phyloP scores from a whole-genome alignment of 2,113 vertebrate species.

The Ceyx cyanopectus region DNA sequence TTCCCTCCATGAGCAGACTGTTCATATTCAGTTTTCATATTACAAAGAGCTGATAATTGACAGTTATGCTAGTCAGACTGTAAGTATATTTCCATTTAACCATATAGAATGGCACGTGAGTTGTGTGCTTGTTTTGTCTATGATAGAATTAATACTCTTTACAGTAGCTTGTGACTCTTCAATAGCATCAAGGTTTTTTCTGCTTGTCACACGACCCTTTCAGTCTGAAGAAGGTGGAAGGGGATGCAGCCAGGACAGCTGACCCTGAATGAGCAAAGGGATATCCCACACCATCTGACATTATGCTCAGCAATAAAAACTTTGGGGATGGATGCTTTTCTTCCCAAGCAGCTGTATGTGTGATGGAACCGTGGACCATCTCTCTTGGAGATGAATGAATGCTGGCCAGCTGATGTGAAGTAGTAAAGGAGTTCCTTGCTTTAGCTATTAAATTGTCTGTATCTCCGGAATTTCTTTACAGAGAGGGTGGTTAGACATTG shows the following conservation, averaged over 20 bases:
- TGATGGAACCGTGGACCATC: neutral
- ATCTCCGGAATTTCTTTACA: neutral
- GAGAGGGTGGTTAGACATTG: no score
- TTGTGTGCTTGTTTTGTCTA: neutral
- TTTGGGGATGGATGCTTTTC: neutral
- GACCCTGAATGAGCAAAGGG: neutral
- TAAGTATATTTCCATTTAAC: conserved; percentile 72
- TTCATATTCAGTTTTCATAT: conserved; percentile 88
- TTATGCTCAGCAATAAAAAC: neutral
- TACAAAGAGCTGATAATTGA: conserved; percentile 84
- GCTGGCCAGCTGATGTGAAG: neutral
- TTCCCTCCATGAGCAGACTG: conserved; percentile 78
- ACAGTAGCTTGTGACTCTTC: neutral
- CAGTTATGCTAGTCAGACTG: conserved; percentile 80
- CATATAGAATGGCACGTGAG: neutral
- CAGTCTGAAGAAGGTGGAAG: neutral
- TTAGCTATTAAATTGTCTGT: neutral
- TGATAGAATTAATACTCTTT: neutral
- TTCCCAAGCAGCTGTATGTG: rapidly evolving
- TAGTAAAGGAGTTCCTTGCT: neutral
- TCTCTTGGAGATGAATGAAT: neutral
- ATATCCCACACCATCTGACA: rapidly evolving
- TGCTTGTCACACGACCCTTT: neutral
- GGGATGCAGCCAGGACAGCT: neutral
- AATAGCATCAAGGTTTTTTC: neutral